phyloP scores from a whole-genome alignment of 1,140 invertebrate genomes.

The Caerostris extrusa region DNA sequence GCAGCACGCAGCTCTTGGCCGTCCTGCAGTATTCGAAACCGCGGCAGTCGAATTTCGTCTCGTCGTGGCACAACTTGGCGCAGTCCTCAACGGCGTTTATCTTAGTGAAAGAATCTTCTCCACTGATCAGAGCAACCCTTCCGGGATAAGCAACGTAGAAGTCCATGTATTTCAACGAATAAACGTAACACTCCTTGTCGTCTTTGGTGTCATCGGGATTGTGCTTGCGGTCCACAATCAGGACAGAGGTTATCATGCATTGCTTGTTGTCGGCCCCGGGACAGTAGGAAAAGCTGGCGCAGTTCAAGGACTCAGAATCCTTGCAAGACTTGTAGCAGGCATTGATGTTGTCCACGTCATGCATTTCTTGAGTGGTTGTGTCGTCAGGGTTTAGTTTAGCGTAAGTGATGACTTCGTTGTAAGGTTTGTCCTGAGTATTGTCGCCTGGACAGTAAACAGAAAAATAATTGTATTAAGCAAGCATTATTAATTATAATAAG shows the following conservation, averaged over 20 bases:
- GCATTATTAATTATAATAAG: too few relatives aligned
- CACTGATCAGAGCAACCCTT: background rate
- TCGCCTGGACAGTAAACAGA: background rate
- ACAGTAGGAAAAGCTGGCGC: slow-evolving; percentile 68
- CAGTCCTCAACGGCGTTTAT: slow-evolving; percentile 50
- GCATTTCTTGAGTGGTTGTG: background rate
- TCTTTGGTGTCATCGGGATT: background rate
- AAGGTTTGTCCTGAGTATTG: slow-evolving; percentile 52
- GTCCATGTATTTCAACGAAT: slow-evolving; percentile 56
- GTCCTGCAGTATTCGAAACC: slow-evolving; percentile 71
- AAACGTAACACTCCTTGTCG: slow-evolving; percentile 51
- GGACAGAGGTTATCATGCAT: slow-evolving; percentile 24
- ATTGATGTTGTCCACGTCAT: background rate
- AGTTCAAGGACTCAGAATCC: slow-evolving; percentile 23
- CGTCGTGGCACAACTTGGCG: slow-evolving; percentile 56
- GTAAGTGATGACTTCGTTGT: slow-evolving; percentile 14
- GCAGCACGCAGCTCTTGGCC: slow-evolving; percentile 43
- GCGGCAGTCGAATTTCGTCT: slow-evolving; percentile 47
- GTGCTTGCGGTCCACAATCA: background rate
- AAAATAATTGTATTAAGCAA: background rate
- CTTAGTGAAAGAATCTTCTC: background rate
- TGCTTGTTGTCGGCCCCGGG: slow-evolving; percentile 35
- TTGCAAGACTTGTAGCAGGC: slow-evolving; percentile 65
- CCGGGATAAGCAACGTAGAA: slow-evolving; percentile 62
- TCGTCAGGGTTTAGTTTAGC: background rate